Percentiles rank a stretch among this genome's conserved stretches.
These are phyloP conservation scores for Staurois parvus DNA, from an alignment of 2,797 vertebrate genomes.

Conservation along the genomic window DNA sequence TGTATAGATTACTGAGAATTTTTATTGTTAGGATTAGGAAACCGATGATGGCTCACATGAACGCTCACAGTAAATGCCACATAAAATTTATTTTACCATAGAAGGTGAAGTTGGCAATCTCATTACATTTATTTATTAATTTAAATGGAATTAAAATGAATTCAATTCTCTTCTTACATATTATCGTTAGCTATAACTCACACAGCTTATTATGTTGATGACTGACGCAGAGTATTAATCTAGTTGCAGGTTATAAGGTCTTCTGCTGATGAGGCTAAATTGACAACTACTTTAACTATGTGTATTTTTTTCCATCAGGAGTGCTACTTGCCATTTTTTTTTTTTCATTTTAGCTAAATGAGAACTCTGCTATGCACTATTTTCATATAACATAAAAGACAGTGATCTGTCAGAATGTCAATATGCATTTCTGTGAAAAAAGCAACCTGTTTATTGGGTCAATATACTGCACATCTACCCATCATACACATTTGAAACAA, in stretches of 20 bases:
- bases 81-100: background rate
- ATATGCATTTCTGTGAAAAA: no score
- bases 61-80: background rate
- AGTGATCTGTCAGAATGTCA: no score
- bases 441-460: no score
- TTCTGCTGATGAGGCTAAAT: background rate
- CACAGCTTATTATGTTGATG: background rate
- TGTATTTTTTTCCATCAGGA: background rate
- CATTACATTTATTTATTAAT: slow-evolving; percentile 8
- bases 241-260: background rate
- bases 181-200: background rate
- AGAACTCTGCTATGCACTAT: no score
- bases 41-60: background rate
- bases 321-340: no score
- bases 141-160: background rate
- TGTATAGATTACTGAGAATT: background rate
- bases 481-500: no score
- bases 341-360: no score
- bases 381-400: no score
- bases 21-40: background rate
- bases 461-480: no score
- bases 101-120: background rate
- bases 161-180: background rate
- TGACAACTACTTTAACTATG: background rate
- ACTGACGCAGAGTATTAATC: background rate